Base-by-base conservation (phyloP, 2,797 vertebrate species). In the Notolepis coatsorum region DNA sequence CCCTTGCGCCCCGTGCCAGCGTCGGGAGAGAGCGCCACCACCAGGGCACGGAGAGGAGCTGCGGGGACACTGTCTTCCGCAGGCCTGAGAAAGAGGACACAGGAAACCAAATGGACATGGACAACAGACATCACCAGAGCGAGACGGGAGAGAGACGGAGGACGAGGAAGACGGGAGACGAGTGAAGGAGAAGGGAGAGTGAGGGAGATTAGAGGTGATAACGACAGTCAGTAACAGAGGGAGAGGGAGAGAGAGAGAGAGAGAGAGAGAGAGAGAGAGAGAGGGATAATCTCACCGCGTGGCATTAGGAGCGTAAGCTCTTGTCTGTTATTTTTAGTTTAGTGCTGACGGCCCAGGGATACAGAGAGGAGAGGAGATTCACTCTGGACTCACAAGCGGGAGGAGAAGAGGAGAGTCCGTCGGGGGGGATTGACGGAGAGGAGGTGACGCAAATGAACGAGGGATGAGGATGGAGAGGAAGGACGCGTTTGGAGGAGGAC, bases 321-420 rank as follows among this genome's bases (percentile, higher is more conserved):
- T n/a, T 15, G 57, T 49, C 79, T 75, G 89, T 68, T 93, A 91
- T 93, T 92, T 93, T 89, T 91, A 92, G 90, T 93, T 89, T 91
- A 92, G 90, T 75, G 50, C 57, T 45, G 71, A 80, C 42, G 67
- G 62, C 74, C 63, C 65, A 72, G 49, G 51, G 63, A 76, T 59
- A 70, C 41, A 60, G 57, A 47, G 52, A 56, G 33, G 21, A 69
- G 37, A 55, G 68, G 46, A 49, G 57, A 65, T 24, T 59, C 56
- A 15, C 25, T 5, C 25, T 20, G 55, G 6, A 10, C 9, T n/a
- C 27, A 69, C 43, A 24, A 23, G 31, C 4, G 7, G 37, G 45
- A 74, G 21, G 18, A 68, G 46, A 41, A 10, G 59, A 58, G 21
- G 17, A 37, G 21, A 17, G 39, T 38, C 12, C 12, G 58, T 33